Evolutionary conservation across 2,113 vertebrate species (phyloP).

Genomic region (Desmodus rotundus): DNA sequence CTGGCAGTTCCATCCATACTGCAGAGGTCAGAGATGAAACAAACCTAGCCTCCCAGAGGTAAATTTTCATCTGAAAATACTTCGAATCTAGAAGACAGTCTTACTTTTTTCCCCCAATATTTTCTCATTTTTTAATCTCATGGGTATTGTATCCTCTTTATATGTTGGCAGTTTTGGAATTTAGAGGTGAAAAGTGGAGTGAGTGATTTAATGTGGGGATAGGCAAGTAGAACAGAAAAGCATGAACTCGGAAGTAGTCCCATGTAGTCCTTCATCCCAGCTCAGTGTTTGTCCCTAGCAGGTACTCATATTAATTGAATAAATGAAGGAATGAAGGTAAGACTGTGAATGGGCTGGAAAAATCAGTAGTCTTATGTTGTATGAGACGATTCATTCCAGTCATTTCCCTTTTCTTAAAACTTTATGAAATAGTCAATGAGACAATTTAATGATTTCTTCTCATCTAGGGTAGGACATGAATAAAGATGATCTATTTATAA

Average conservation of each 20-base stretch:
- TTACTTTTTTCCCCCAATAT: not conserved
- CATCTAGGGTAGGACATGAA: not conserved
- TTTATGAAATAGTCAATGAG: not conserved
- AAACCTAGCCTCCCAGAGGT: not conserved
- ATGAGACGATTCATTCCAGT: not conserved
- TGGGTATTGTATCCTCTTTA: not conserved
- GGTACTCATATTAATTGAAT: not conserved
- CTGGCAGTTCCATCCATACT: not conserved
- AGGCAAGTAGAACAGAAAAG: not conserved
- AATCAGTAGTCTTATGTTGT: not conserved
- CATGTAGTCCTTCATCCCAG: not conserved
- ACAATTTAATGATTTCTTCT: not conserved
- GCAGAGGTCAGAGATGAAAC: not conserved
- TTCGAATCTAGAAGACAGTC: not conserved
- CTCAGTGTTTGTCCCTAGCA: not conserved
- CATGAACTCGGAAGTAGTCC: no score
- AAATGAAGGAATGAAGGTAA: not conserved
- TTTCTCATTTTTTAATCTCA: not conserved
- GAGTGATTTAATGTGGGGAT: not conserved
- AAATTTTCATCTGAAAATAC: not conserved
- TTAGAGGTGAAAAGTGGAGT: not conserved
- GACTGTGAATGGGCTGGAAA: not conserved
- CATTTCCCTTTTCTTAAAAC: not conserved
- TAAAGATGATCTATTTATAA: not conserved
- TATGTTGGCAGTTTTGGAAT: not conserved